A percentile compares a stretch with the other conserved stretches of the same genome.
Evolutionary conservation across 2,888 invertebrate species (phyloP).

Genomic region (Phrixothrix hirtus): DNA sequence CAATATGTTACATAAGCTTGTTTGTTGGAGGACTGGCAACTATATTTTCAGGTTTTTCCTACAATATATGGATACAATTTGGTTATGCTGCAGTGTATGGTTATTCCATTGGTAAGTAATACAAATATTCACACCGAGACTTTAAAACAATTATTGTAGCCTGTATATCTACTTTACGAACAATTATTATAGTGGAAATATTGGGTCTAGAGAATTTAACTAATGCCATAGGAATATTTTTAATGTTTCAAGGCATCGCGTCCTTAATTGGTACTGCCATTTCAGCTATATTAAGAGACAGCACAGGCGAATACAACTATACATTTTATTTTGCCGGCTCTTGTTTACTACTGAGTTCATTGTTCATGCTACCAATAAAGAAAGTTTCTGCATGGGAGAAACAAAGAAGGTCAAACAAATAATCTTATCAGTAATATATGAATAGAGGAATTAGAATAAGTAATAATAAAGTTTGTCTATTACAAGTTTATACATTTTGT

Average conservation of each 20-base stretch:
- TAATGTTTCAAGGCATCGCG: slow-evolving; percentile 37
- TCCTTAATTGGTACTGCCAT: slow-evolving; percentile 64
- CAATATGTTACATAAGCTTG: slow-evolving; percentile 31
- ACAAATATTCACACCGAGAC: background rate
- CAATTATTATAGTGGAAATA: slow-evolving; percentile 64
- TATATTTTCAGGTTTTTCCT: slow-evolving; percentile 69
- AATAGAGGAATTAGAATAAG: no score
- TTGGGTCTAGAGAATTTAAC: slow-evolving; percentile 36
- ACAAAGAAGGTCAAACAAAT: no score
- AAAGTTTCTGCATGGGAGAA: slow-evolving; percentile 16
- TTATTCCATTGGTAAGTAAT: slow-evolving; percentile 75
- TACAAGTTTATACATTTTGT: slow-evolving; percentile 1
- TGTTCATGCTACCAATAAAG: slow-evolving; percentile 32
- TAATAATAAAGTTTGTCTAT: no score
- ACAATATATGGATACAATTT: slow-evolving; percentile 66
- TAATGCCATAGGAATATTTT: slow-evolving; percentile 36
- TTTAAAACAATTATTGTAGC: slow-evolving; percentile 62
- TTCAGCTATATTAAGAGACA: slow-evolving; percentile 68
- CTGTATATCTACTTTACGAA: slow-evolving; percentile 87
- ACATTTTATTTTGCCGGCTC: slow-evolving; percentile 81
- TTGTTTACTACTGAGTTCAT: slow-evolving; percentile 24
- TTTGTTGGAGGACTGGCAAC: slow-evolving; percentile 72
- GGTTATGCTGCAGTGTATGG: slow-evolving; percentile 81
- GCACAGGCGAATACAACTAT: slow-evolving; percentile 69
- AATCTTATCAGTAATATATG: no score